Percentiles rank a stretch among this genome's conserved stretches.
Evolutionary conservation across 2,888 invertebrate genomes (phyloP).

Genomic region (Sminthurinus aureus): DNA sequence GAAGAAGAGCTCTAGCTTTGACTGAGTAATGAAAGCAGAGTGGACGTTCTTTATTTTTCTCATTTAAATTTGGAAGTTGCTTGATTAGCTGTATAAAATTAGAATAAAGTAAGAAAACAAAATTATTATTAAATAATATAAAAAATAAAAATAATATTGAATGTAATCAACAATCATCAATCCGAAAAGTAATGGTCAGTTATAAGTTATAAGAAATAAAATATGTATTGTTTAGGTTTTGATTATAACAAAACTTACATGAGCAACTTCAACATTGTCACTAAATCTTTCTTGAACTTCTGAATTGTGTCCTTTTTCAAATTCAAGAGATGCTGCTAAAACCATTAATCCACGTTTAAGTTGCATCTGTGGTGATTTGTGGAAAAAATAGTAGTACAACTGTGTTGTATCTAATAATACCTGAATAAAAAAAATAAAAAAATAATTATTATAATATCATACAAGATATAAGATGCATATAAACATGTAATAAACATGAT

Average conservation of each 20-base stretch:
- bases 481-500: background rate
- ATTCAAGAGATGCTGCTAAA: slow-evolving; percentile 94
- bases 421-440: slow-evolving; percentile 61
- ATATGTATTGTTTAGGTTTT: too few species aligned
- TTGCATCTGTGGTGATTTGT: slow-evolving; percentile 95
- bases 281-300: slow-evolving; percentile 91
- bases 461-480: slow-evolving; percentile 39
- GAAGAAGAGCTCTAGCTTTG: slow-evolving; percentile 88
- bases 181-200: background rate
- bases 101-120: background rate
- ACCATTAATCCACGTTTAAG: slow-evolving; percentile 96
- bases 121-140: background rate
- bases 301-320: slow-evolving; percentile 91
- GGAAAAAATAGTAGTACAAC: slow-evolving; percentile 94
- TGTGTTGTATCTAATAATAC: slow-evolving; percentile 96
- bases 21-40: slow-evolving; percentile 88
- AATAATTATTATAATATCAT: background rate
- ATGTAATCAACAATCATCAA: too few species aligned
- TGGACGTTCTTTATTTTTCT: slow-evolving; percentile 96
- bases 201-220: background rate
- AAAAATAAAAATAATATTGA: slow-evolving; percentile 42
- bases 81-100: slow-evolving; percentile 78
- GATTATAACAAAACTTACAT: slow-evolving; percentile 67
- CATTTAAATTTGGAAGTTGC: slow-evolving; percentile 88
- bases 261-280: slow-evolving; percentile 94